Base-by-base conservation (phyloP, 2,888 invertebrate genomes). In the Isoperla grammatica region DNA sequence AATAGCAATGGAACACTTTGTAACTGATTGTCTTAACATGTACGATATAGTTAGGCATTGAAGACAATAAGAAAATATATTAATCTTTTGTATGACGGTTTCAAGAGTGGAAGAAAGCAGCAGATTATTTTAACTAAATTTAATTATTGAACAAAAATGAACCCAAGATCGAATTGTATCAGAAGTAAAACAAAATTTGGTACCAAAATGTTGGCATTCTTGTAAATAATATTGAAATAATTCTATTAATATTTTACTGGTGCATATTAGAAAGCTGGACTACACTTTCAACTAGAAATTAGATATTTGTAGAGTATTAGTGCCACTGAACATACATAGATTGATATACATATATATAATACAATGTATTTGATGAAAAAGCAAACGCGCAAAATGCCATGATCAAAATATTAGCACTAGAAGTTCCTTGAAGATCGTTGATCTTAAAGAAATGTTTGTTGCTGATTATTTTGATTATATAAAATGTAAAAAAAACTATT, bases 61-160 rank as follows among this genome's bases (percentile, higher is more conserved):
- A 59, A 63, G 63, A 63, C 63, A 63, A 63, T 63, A 63, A 63
- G 62, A 62, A 45, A 42, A 45, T 17, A 56, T 50, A 53, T 49
- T 49, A 58, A 49, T 58, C 42, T 59, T 59, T 53, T 59, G 39
- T 59, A 55, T 54, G 54, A 45, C 54, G 43, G 56, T 43, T 45
- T 43, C 46, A 12, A 22, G 46, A 43, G 56, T 35, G 56, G 45
- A 13, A 13, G 42, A 43, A 9, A 43, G 23, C 55, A 55, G 55
- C 55, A 49, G 49, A 29, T 23, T 45, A 19, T 22, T 46, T 22
- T 22, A 46, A 22, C 46, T 46, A 46, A 13, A 22, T 22, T 45
- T 46, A 29, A 46, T 46, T 12, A 46, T 46, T 46, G 46, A 22
- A 46, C 20, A 22, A 22, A 22, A 22, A 42, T 15, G 42, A 46